These are phyloP conservation scores for Seira ritae DNA, from an alignment of 2,888 invertebrate genomes.

Conservation along the genomic window DNA sequence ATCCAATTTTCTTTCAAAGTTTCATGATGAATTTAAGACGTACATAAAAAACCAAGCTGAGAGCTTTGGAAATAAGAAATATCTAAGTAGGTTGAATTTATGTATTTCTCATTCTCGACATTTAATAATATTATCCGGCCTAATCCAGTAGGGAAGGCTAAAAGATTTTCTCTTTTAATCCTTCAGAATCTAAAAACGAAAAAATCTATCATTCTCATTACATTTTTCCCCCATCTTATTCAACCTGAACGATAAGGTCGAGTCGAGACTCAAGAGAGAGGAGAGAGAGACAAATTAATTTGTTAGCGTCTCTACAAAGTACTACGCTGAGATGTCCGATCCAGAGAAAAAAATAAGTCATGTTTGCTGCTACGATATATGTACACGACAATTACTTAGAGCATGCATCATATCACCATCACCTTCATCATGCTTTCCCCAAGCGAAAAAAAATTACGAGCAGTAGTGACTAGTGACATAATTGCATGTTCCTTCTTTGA, in stretches of 20 bases:
- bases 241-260: not conserved
- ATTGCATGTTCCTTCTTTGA: not conserved
- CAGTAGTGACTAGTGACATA: not conserved
- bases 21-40: too few species aligned
- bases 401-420: not conserved
- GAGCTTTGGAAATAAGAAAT: too few species aligned
- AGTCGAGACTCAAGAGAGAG: not conserved
- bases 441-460: too few species aligned
- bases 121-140: not conserved
- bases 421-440: too few species aligned
- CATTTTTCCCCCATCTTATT: not conserved
- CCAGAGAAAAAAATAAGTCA: not conserved
- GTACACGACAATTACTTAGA: not conserved
- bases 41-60: too few species aligned
- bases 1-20: too few species aligned
- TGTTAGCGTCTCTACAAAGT: not conserved
- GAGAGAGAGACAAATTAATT: slow-evolving; percentile 10
- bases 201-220: not conserved
- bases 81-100: too few species aligned
- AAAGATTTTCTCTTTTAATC: not conserved
- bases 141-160: not conserved
- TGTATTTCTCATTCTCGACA: not conserved
- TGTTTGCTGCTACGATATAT: not conserved
- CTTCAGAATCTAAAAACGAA: not conserved
- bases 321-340: not conserved